A percentile compares a stretch with the other conserved stretches of the same genome.
These are phyloP conservation scores for Babylonia areolata DNA, from an alignment of 1,140 invertebrate genomes.

Conservation along the genomic window DNA sequence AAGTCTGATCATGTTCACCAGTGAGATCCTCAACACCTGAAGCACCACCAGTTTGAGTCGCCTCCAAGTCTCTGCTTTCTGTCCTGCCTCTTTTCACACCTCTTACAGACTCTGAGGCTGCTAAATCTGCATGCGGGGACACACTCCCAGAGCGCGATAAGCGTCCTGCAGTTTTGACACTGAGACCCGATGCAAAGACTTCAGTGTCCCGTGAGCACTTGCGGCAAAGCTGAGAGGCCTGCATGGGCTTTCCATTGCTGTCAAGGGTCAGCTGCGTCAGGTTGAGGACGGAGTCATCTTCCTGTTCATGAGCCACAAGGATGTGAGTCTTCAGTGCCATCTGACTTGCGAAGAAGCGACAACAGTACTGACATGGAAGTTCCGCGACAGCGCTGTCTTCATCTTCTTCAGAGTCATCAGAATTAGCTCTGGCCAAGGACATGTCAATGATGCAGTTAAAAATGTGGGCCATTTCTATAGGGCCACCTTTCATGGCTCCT, in stretches of 20 bases:
- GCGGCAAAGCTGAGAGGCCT: background rate
- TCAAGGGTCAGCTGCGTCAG: background rate
- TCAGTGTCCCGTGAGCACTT: conserved; percentile 4
- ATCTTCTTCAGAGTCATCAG: conserved; percentile 33
- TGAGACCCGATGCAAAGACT: background rate
- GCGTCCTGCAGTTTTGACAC: background rate
- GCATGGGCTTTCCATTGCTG: conserved; percentile 6
- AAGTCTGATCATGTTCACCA: background rate
- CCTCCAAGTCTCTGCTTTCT: conserved; percentile 4
- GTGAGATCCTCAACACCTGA: background rate
- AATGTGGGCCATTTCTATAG: conserved; percentile 7
- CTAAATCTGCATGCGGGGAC: background rate
- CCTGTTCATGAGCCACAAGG: conserved; percentile 32
- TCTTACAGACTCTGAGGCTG: background rate
- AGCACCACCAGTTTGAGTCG: conserved; percentile 18
- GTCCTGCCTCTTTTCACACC: conserved; percentile 14
- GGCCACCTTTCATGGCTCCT: background rate
- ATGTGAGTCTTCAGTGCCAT: conserved; percentile 33
- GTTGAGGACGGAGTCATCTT: conserved; percentile 34
- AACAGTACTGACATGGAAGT: conserved; percentile 29
- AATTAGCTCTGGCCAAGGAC: background rate
- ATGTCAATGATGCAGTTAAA: conserved; percentile 32
- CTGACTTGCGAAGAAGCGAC: conserved; percentile 22
- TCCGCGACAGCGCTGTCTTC: conserved; percentile 11
- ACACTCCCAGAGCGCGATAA: background rate